Conservation (phyloP, 2,797 vertebrate genomes). For the Rhabdophis nuchalis region DNA sequence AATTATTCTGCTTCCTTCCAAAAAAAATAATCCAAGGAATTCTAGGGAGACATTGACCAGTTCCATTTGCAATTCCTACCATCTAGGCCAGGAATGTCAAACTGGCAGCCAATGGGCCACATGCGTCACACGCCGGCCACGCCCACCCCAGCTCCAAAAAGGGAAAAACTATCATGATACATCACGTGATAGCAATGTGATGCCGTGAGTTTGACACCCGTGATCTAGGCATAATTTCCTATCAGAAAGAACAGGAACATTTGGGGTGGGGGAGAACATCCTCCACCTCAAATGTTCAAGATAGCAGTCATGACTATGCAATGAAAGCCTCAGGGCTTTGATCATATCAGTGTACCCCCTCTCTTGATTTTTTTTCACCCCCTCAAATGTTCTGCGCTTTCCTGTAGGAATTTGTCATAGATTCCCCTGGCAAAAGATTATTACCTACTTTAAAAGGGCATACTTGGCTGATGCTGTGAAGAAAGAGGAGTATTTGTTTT, state of each 20-base stretch:
- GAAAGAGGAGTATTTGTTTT: no score
- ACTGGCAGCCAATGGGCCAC: no score
- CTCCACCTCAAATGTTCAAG: no score
- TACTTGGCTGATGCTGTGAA: no score
- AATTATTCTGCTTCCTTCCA: not conserved
- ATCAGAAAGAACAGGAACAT: not conserved
- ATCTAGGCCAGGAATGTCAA: no score
- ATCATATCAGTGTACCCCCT: not conserved
- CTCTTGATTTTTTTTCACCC: not conserved
- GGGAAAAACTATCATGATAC: no score
- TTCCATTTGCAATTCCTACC: not conserved
- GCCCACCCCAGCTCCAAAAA: no score
- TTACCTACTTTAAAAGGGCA: not conserved
- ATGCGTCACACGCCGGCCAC: no score
- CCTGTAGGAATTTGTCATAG: no score
- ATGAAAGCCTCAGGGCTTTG: not conserved
- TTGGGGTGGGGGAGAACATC: not conserved
- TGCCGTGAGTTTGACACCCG: rapidly evolving
- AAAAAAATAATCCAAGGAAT: not conserved
- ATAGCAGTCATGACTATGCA: no score
- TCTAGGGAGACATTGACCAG: not conserved
- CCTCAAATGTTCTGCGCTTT: not conserved
- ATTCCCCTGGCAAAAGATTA: not conserved
- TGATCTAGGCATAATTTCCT: not conserved
- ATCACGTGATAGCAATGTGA: no score